Evolutionary conservation across 2,797 vertebrate genomes (phyloP).

Genomic region (Crenuchus spilurus): DNA sequence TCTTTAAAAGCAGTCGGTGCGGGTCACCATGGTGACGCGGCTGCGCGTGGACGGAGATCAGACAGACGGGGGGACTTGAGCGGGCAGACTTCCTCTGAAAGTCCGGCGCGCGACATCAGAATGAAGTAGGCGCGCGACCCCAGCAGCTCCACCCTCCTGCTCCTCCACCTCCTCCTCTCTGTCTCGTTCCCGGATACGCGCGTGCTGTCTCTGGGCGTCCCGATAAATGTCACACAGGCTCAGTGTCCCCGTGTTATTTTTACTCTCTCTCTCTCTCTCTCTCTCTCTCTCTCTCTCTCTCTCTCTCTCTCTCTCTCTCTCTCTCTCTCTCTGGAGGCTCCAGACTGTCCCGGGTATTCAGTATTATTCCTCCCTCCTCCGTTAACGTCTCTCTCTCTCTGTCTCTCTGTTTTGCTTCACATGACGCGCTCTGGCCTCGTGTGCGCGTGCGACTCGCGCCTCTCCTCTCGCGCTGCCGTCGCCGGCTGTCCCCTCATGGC

Average conservation of each 20-base stretch:
- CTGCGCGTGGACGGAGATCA: too few species aligned
- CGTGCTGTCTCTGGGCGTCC: conserved; percentile 30
- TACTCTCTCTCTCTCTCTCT: conserved; percentile 57
- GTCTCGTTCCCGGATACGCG: not conserved
- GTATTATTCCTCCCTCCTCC: not conserved
- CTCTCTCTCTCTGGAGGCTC: conserved; percentile 37
- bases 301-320: not conserved
- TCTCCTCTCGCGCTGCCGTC: not conserved
- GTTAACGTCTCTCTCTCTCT: not conserved
- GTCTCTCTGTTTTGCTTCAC: not conserved
- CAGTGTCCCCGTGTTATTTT: conserved; percentile 74
- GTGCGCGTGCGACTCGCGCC: not conserved
- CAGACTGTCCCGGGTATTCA: conserved; percentile 64
- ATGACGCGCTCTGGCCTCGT: not conserved
- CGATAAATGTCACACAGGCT: conserved; percentile 26
- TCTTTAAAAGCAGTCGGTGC: conserved; percentile 75
- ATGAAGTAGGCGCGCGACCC: not conserved
- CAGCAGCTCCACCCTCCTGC: not conserved
- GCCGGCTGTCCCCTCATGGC: not conserved
- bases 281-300: not conserved
- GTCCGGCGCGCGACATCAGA: not conserved
- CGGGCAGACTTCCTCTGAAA: not conserved
- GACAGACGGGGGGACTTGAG: too few species aligned
- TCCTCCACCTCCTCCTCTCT: not conserved
- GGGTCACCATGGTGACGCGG: conserved; percentile 91